These are phyloP conservation scores for Drosophila nr. medialis DNA, from an alignment of 2,888 invertebrate species.

Conservation along the genomic window DNA sequence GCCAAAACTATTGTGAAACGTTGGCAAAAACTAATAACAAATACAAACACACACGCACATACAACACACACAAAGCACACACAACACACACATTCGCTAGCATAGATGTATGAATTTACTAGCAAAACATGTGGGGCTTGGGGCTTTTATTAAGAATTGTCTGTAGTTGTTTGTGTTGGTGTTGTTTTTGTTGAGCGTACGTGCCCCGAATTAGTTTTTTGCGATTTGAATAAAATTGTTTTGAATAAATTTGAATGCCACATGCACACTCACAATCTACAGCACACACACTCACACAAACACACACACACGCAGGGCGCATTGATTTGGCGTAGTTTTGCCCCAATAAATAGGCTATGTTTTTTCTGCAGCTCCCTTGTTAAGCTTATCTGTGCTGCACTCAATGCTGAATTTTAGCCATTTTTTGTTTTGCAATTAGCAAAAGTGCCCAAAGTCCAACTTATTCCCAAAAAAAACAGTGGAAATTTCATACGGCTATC, in stretches of 20 bases:
- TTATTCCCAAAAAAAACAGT: constrained; percentile 20
- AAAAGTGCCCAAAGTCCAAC: constrained; percentile 20
- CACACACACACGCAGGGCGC: background rate
- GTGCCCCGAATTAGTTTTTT: constrained; percentile 78
- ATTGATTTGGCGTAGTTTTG: constrained; percentile 21
- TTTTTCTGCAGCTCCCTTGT: constrained; percentile 37
- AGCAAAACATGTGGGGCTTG: constrained; percentile 35
- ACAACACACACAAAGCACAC: constrained; percentile 11
- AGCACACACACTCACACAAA: constrained; percentile 22
- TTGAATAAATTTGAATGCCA: constrained; percentile 77
- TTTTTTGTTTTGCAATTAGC: constrained; percentile 43
- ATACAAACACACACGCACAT: constrained; percentile 29
- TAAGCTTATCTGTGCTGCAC: constrained; percentile 34
- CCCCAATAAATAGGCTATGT: constrained; percentile 55
- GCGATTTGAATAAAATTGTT: constrained; percentile 80
- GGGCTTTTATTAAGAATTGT: constrained; percentile 57
- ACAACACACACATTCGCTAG: constrained; percentile 7
- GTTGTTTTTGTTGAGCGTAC: constrained; percentile 49
- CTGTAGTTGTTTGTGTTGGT: constrained; percentile 29
- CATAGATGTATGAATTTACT: constrained; percentile 56
- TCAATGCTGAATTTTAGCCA: constrained; percentile 24
- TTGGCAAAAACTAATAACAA: constrained; percentile 61
- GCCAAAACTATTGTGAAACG: constrained; percentile 58
- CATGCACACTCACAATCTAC: constrained; percentile 53
- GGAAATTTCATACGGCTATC: constrained; percentile 17